phyloP scores from a whole-genome alignment of 92 coral and sea anemone genomes.

The Siderastrea siderea region DNA sequence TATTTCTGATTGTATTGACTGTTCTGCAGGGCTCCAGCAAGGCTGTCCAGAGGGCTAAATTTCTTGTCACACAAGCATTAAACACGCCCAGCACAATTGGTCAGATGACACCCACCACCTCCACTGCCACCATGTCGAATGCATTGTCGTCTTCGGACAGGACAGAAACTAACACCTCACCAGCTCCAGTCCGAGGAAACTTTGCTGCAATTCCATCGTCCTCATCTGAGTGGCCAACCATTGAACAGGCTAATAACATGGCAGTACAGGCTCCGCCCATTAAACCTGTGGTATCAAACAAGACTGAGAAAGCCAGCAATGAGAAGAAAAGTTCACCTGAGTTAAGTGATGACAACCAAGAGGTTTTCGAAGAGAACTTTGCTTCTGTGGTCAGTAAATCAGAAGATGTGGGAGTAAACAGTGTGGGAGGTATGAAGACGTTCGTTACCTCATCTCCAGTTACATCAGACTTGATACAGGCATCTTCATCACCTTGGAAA shows the following conservation, averaged over 20 bases:
- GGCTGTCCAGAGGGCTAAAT: constrained; percentile 97
- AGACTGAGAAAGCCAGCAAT: constrained; percentile 58
- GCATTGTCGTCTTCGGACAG: constrained; percentile 67
- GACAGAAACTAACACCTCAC: constrained; percentile 61
- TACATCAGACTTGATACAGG: constrained; percentile 63
- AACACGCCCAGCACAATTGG: constrained; percentile 96
- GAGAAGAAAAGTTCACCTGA: constrained; percentile 66
- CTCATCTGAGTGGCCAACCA: constrained; percentile 98
- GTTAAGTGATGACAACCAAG: constrained; percentile 30
- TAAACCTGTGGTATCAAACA: constrained; percentile 35
- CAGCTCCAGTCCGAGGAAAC: constrained; percentile 86
- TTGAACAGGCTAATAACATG: constrained; percentile 93
- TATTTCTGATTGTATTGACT: background rate
- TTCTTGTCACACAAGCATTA: constrained; percentile 95
- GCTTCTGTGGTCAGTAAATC: constrained; percentile 17
- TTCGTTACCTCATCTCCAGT: constrained; percentile 42
- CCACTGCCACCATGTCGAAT: constrained; percentile 76
- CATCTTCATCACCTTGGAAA: constrained; percentile 85
- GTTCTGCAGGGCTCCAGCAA: constrained; percentile 89
- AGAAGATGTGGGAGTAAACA: constrained; percentile 12
- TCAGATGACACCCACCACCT: constrained; percentile 74
- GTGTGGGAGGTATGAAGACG: constrained; percentile 2
- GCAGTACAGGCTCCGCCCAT: constrained; percentile 25
- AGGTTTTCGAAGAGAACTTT: constrained; percentile 51
- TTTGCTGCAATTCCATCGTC: constrained; percentile 89